phyloP scores from a whole-genome alignment of 2,797 vertebrate genomes.

The Rhincodon typus region DNA sequence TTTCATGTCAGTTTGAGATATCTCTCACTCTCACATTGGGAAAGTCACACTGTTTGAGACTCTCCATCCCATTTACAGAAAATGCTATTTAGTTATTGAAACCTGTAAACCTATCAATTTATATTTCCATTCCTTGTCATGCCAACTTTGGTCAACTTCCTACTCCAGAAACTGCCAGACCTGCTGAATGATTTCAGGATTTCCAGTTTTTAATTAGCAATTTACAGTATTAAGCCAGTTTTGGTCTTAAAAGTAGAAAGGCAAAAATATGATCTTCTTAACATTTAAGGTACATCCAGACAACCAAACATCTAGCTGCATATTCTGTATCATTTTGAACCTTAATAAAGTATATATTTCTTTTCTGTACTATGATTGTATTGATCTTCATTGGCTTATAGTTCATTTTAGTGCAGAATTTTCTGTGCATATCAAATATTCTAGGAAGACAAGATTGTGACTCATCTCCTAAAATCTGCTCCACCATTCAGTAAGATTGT shows the following conservation, averaged over 20 bases:
- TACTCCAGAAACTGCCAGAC: not conserved
- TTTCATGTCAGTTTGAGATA: too few relatives aligned
- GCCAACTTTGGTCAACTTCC: not conserved
- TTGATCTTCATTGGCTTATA: not conserved
- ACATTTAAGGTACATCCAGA: not conserved
- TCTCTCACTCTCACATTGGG: too few relatives aligned
- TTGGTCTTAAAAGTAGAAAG: not conserved
- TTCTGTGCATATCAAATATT: not conserved
- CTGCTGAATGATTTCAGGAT: not conserved
- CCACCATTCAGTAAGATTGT: not conserved
- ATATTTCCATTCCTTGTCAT: not conserved
- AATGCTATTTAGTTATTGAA: too few relatives aligned
- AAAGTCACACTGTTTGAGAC: too few relatives aligned
- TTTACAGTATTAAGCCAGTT: not conserved
- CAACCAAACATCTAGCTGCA: not conserved
- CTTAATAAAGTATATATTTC: not conserved
- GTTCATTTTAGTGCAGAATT: not conserved
- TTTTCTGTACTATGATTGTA: not conserved
- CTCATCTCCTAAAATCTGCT: not conserved
- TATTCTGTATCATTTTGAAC: not conserved
- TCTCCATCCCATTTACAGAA: too few relatives aligned
- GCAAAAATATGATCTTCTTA: not conserved
- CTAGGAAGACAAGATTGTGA: not conserved
- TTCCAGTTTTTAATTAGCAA: not conserved
- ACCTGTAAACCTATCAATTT: not conserved